phyloP scores from a whole-genome alignment of 1,140 invertebrate species.

The Maconellicoccus hirsutus region DNA sequence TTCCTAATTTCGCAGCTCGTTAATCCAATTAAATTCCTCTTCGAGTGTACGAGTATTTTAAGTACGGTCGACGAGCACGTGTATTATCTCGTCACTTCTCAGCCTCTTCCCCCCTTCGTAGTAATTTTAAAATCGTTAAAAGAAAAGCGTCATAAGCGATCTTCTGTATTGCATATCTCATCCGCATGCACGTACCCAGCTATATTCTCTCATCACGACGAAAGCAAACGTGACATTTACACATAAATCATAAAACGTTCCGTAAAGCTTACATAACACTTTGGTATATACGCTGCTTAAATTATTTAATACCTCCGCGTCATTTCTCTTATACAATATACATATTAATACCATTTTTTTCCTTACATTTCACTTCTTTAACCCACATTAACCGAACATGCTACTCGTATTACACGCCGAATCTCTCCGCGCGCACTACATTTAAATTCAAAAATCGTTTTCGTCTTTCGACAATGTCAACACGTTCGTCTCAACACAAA shows the following conservation, averaged over 20 bases:
- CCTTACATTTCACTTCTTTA: neutral
- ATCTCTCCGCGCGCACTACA: neutral
- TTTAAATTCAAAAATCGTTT: neutral
- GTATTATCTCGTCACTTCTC: too few species aligned
- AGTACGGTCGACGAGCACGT: too few species aligned
- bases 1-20: too few species aligned
- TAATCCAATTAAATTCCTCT: too few species aligned
- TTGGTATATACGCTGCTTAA: neutral
- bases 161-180: too few species aligned
- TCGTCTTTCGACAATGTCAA: neutral
- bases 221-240: constrained; percentile 3
- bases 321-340: constrained; percentile 9
- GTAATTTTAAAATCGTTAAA: too few species aligned
- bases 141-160: too few species aligned
- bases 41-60: too few species aligned
- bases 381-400: neutral
- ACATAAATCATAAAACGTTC: constrained; percentile 9
- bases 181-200: too few species aligned
- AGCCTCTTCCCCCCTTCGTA: too few species aligned
- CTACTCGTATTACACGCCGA: too few species aligned
- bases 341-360: constrained; percentile 1
- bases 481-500: neutral
- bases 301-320: constrained; percentile 8
- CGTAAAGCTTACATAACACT: neutral
- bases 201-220: too few species aligned